Evolutionary conservation across 1,140 invertebrate species (phyloP), one percentile per base, ranked within the genome.

Genomic region (Chlorops oryzae): DNA sequence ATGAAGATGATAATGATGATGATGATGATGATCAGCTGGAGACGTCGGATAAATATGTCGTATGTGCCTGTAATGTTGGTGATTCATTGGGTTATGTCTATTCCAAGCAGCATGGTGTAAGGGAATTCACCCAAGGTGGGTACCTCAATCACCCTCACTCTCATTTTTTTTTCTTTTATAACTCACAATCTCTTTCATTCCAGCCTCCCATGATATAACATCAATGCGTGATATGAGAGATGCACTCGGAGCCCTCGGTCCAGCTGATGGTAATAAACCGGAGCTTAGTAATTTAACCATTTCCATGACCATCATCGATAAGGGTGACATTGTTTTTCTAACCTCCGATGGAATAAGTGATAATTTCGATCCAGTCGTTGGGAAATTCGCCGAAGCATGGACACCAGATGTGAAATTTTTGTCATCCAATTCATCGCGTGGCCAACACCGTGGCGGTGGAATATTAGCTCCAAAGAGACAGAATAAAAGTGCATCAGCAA

Each of bases 331-430:
- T 55, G 86, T 96, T 25, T 91, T 93, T 66, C 77, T 96, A 12
- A 92, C 90, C 2, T 90, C 87, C 15, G 92, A 95, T 69, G 92
- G 92, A n/a, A 83, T 95, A 22, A 91, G 88, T 10, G 92, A 95
- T 64, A 95, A 95, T 68, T 92, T 94, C 71, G 92, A 95, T 76
- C 92, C 92, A 2, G 91, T 94, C 35, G 92, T 95, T 48, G 92
- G 91, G 5, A 92, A 92, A 74, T 91, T 95, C 70, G 89, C 89
- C n/a, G 75, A 65, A 37, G 57, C 61, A 20, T 62, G 63, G 59
- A 70, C 65, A 0, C 61, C 70, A 1, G 63, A 72, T 47, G 63
- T 65, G 0, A 72, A 66, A 52, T 32, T 70, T 0, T 62, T 64
- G 38, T 15, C 61, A 13, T 22, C 56, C 2, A 51, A 23, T 3